phyloP scores from a whole-genome alignment of 2,797 vertebrate genomes.

The Mionectes olivaceus region DNA sequence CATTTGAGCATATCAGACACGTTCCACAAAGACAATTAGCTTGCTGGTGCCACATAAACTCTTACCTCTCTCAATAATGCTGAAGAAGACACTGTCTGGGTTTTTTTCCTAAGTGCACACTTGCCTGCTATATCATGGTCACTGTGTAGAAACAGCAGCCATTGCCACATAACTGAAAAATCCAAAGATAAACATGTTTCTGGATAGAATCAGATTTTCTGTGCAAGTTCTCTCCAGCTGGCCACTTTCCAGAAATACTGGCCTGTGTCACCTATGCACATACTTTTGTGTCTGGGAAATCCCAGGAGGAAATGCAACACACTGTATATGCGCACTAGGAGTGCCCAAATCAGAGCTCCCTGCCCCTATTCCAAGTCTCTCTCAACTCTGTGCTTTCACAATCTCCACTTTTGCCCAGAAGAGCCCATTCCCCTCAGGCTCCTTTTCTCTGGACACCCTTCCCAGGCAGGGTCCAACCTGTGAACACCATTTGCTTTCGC shows the following conservation, averaged over 20 bases:
- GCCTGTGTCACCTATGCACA: fast-evolving
- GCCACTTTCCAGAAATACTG: not conserved
- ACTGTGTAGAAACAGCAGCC: not conserved
- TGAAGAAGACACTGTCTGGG: not conserved
- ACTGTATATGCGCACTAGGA: not conserved
- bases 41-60: not conserved
- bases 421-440: not conserved
- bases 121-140: not conserved
- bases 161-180: not conserved
- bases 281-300: not conserved
- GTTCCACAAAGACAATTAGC: not conserved
- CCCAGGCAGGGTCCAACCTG: too few relatives aligned
- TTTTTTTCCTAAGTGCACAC: not conserved
- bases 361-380: not conserved
- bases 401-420: not conserved
- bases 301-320: not conserved
- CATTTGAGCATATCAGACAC: not conserved
- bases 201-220: not conserved
- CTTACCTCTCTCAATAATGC: not conserved
- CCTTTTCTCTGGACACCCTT: not conserved
- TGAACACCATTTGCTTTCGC: not conserved
- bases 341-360: not conserved
- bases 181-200: not conserved
- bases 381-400: not conserved
- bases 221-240: not conserved